phyloP scores from a whole-genome alignment of 2,888 invertebrate species.

The Euplagia quadripunctaria region DNA sequence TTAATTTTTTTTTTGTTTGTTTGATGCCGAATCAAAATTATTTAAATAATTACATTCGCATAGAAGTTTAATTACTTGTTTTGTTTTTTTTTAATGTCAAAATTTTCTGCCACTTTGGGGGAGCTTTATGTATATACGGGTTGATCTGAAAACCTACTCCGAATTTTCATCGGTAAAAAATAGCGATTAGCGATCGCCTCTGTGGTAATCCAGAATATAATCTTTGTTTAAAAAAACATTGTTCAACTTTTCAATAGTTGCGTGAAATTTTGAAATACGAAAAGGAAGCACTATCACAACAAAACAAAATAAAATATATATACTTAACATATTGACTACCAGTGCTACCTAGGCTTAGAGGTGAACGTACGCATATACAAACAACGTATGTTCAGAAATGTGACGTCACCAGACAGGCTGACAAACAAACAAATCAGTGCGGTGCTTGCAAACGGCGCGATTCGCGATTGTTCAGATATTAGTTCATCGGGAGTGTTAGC shows the following conservation, averaged over 20 bases:
- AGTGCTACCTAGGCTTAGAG: conserved; percentile 34
- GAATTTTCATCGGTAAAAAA: too few species aligned
- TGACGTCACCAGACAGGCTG: conserved; percentile 62
- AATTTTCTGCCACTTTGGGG: too few species aligned
- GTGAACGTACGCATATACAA: conserved; percentile 50
- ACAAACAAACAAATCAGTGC: conserved; percentile 60
- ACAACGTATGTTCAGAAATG: conserved; percentile 62
- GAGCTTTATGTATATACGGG: too few species aligned
- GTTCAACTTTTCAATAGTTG: neutral
- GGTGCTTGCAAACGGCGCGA: conserved; percentile 66
- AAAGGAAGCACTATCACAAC: neutral
- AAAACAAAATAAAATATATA: neutral
- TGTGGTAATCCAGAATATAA: too few species aligned
- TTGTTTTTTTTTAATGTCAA: too few species aligned
- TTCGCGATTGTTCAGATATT: conserved; percentile 72
- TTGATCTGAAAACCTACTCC: too few species aligned
- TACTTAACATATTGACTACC: conserved; percentile 39
- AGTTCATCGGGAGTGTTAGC: conserved; percentile 73
- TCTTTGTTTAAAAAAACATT: too few species aligned
- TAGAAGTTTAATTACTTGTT: too few species aligned
- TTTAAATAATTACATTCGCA: too few species aligned
- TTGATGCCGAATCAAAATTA: too few species aligned
- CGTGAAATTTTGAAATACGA: neutral
- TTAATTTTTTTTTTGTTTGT: too few species aligned
- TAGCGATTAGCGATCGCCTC: too few species aligned